Conservation (phyloP, 2,888 invertebrate species). For the Nephrotoma appendiculata region DNA sequence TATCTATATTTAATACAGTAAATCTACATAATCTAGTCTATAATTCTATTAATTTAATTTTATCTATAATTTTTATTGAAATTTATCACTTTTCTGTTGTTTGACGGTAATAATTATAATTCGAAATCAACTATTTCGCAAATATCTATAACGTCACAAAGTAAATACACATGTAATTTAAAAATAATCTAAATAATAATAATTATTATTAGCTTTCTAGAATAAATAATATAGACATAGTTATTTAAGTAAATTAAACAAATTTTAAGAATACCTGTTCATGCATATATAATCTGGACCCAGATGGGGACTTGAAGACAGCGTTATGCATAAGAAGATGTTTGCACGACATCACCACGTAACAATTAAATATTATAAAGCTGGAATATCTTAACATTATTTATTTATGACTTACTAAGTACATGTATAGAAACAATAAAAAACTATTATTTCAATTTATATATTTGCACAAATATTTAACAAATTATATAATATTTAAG, state of each 20-base stretch:
- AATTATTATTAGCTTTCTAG: not conserved
- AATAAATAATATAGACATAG: not conserved
- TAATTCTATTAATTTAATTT: not conserved
- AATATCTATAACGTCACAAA: not conserved
- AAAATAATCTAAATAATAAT: not conserved
- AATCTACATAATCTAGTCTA: not conserved
- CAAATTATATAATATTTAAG: not conserved
- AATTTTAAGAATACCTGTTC: not conserved
- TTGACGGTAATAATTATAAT: not conserved
- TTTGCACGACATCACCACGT: not conserved
- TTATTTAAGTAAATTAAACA: not conserved
- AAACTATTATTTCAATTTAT: not conserved
- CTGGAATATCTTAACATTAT: no score
- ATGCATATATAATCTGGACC: not conserved
- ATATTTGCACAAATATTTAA: not conserved
- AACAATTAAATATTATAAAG: no score
- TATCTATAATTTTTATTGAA: not conserved
- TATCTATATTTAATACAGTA: not conserved
- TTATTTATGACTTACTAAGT: not conserved
- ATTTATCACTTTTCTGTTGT: not conserved
- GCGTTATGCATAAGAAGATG: not conserved
- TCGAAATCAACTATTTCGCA: not conserved
- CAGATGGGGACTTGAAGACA: not conserved
- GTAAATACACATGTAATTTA: not conserved
- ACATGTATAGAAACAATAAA: not conserved